Conservation (phyloP, 2,888 invertebrate genomes). For the Scaptomyza reducta region DNA sequence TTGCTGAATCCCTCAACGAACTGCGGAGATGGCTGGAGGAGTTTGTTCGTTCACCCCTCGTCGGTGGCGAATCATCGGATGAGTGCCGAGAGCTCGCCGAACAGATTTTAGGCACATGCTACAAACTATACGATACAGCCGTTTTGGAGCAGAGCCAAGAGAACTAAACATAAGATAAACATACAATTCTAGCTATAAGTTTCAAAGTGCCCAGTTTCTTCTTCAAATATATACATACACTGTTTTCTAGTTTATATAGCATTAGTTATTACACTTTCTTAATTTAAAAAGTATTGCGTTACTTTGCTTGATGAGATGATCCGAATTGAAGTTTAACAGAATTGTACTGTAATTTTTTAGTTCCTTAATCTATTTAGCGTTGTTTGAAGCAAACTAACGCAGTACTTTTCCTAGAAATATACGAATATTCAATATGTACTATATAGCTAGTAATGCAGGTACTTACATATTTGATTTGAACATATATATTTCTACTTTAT, state of each 20-base stretch:
- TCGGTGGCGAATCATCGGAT: slow-evolving; percentile 87
- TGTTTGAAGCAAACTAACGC: neutral
- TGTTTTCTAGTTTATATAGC: neutral
- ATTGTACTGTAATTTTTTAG: neutral
- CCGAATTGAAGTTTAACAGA: neutral
- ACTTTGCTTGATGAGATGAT: neutral
- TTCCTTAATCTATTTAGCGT: neutral
- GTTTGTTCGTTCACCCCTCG: slow-evolving; percentile 85
- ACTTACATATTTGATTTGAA: slow-evolving; percentile 44
- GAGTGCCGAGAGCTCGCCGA: slow-evolving; percentile 88
- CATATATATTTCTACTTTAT: slow-evolving; percentile 47
- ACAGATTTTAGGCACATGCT: slow-evolving; percentile 85
- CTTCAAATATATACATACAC: neutral
- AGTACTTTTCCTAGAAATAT: slow-evolving; percentile 6
- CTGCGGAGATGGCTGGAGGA: slow-evolving; percentile 88
- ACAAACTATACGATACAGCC: slow-evolving; percentile 57
- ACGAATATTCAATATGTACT: slow-evolving; percentile 12
- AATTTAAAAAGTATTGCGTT: slow-evolving; percentile 10
- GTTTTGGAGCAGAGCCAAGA: slow-evolving; percentile 28
- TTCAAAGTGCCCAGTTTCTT: neutral
- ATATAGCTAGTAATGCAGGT: slow-evolving; percentile 14
- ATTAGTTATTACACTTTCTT: neutral
- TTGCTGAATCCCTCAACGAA: slow-evolving; percentile 87
- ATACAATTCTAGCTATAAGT: neutral
- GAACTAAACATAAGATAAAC: neutral